Base-by-base conservation (phyloP, 1,140 invertebrate genomes). In the Pteromalus puparum region DNA sequence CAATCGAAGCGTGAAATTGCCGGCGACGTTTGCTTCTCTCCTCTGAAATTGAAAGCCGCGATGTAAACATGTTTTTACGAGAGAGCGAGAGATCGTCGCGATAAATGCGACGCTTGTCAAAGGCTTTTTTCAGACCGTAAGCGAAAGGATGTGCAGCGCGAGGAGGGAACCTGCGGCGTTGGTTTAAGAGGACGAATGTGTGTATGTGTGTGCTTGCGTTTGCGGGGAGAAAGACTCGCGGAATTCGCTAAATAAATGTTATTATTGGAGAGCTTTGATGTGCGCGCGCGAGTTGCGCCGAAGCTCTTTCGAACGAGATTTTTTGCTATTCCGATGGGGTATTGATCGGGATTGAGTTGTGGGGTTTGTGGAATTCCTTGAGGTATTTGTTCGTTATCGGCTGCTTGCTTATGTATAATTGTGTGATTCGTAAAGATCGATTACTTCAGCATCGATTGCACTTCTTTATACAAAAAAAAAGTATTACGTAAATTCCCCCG, bases 1-100 rank as follows among this genome's bases (percentile, higher is more conserved):
- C 72, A 85, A 85, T 81, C 79, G 84, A 81, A 81, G 79, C 79
- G 34, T 70, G 73, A 81, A 85, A 85, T 85, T 81, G 42, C 73
- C 42, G 7, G 70, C 76, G 28, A 79, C 83, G 68, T 84, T 84
- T 80, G 34, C 83, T 73, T 61, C 67, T 73, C 46, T 48, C 53
- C 18, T 81, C 75, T 80, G 76, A 84, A 81, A 81, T 81, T 84
- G 53, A 61, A 61, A 30, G 77, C 34, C 10, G 38, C 34, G 34
- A 77, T 81, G 73, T 81, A 85, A 85, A 81, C 84, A 61, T 68
- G 83, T 81, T 80, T 84, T 84, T 81, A 81, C 38, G 48, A 48
- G 38, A 42, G 70, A 84, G 26, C 5, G 28, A 70, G 15, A 61
- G 76, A 80, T 53, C 75, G 83, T 80, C 68, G 77, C 70, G 78